These are phyloP conservation scores for Cynocephalus volans DNA, from an alignment of 2,113 vertebrate genomes.

Conservation along the genomic window DNA sequence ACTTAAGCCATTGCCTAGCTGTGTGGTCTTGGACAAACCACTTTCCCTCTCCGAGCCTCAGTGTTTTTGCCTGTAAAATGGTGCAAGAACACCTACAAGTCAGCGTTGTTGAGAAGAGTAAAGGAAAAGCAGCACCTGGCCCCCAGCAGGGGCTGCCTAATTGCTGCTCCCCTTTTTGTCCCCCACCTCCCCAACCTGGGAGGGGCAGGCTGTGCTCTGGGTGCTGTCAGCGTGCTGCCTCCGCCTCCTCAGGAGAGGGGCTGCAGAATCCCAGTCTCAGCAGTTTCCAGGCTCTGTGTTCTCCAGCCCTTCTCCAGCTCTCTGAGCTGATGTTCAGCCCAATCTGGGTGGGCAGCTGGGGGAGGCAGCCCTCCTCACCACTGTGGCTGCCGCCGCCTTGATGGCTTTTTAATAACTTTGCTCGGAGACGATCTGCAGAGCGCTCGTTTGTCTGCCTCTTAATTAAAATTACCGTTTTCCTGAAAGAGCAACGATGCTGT, in stretches of 20 bases:
- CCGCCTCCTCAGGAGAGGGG: not conserved
- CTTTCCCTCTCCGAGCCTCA: not conserved
- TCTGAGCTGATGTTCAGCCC: not conserved
- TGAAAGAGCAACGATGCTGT: slow-evolving; percentile 43
- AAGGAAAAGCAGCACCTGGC: not conserved
- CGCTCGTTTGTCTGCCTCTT: slow-evolving; percentile 86
- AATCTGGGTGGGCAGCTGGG: not conserved
- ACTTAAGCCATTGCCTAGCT: not conserved
- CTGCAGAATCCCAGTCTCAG: not conserved
- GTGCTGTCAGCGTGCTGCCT: not conserved
- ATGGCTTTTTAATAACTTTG: slow-evolving; percentile 88
- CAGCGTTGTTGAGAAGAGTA: not conserved
- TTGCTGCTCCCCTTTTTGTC: not conserved
- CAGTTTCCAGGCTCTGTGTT: not conserved
- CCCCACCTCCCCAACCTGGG: not conserved
- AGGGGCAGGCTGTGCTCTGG: not conserved
- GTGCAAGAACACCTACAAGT: not conserved
- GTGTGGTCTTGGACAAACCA: not conserved
- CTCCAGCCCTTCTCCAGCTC: not conserved
- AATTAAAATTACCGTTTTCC: slow-evolving; percentile 88
- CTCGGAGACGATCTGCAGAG: slow-evolving; percentile 84
- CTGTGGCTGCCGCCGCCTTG: slow-evolving; percentile 66
- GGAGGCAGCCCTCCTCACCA: slow-evolving; percentile 66
- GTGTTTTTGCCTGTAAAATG: not conserved
- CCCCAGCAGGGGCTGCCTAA: not conserved